Conservation (phyloP, 2,797 vertebrate genomes). For the Lepidocolaptes lacrymiger region DNA sequence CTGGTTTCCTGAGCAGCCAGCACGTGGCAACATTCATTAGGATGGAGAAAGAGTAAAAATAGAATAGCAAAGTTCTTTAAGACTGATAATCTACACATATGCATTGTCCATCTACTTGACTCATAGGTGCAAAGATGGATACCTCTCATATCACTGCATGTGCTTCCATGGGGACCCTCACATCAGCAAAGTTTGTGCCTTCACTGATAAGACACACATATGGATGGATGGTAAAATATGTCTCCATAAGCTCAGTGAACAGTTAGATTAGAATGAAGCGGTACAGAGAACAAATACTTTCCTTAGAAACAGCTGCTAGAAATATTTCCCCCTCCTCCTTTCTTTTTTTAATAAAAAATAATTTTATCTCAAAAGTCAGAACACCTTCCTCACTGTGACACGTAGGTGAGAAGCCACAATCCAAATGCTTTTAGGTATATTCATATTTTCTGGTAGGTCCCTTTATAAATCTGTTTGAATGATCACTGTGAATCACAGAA, state of each 20-base stretch:
- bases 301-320: background rate
- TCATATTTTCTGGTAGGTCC: background rate
- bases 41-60: background rate
- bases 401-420: background rate
- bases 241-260: background rate
- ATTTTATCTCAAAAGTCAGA: background rate
- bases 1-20: background rate
- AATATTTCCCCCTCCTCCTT: accelerated
- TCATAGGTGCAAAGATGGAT: background rate
- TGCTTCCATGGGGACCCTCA: background rate
- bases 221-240: background rate
- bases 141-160: background rate
- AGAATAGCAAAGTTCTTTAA: background rate
- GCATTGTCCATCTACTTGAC: background rate
- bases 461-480: background rate
- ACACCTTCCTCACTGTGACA: background rate
- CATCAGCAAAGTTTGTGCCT: background rate
- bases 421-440: background rate
- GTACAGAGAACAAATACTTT: background rate
- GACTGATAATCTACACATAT: background rate
- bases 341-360: background rate
- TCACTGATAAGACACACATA: background rate
- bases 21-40: background rate
- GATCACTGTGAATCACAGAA: background rate
- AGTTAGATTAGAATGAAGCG: background rate